Percentiles rank a stretch among this genome's conserved stretches.
phyloP scores from a whole-genome alignment of 2,888 invertebrate genomes.

The Coleophora flavipennella region DNA sequence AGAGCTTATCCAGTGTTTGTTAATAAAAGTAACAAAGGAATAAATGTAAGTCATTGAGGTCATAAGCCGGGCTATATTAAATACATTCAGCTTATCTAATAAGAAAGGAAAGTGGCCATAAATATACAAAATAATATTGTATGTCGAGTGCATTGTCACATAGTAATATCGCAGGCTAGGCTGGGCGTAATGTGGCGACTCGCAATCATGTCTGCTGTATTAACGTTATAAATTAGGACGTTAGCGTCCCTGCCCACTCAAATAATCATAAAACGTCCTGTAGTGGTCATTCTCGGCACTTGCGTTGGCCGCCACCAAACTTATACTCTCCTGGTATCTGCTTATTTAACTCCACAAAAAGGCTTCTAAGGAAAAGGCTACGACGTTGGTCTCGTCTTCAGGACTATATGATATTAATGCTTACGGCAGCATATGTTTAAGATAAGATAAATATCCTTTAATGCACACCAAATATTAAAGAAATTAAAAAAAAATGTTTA shows the following conservation, averaged over 20 bases:
- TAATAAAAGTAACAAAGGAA: too few relatives aligned
- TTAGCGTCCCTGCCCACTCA: conserved; percentile 56
- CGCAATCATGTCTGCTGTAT: conserved; percentile 53
- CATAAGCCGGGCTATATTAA: conserved; percentile 5
- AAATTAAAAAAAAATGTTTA: too few relatives aligned
- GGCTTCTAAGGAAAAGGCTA: conserved; percentile 1
- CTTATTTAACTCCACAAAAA: conserved; percentile 28
- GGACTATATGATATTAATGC: too few relatives aligned
- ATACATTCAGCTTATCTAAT: conserved; percentile 6
- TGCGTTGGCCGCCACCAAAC: conserved; percentile 31
- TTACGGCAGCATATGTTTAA: too few relatives aligned
- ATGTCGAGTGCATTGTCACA: conserved; percentile 9
- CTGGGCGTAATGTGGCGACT: conserved; percentile 20
- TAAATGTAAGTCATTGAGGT: not conserved
- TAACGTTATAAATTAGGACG: conserved; percentile 70
- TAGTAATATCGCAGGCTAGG: conserved; percentile 26
- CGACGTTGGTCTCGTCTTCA: not conserved
- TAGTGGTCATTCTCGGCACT: conserved; percentile 56
- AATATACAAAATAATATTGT: conserved; percentile 11
- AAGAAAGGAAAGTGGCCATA: conserved; percentile 5
- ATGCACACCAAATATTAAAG: too few relatives aligned
- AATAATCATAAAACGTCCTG: conserved; percentile 59
- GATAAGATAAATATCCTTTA: too few relatives aligned
- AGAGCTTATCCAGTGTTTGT: too few relatives aligned
- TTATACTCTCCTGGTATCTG: conserved; percentile 34